Base-by-base conservation (phyloP, 2,888 invertebrate species). In the Syrphus vitripennis region DNA sequence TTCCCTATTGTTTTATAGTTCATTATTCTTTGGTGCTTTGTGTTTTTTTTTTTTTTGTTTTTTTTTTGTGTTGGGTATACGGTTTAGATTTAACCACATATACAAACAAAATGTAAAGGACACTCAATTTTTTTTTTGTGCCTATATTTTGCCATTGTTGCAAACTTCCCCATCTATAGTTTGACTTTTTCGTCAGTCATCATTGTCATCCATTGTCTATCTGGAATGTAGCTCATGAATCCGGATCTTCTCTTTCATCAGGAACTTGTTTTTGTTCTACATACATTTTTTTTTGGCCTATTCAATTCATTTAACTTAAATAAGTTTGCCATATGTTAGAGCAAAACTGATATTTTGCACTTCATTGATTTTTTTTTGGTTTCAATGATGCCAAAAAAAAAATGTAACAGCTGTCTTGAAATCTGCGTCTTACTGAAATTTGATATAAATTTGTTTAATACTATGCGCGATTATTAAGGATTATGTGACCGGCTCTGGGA, bases 121-220 rank as follows among this genome's bases (percentile, higher is more conserved):
- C 81, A 76, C 84, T 84, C 61, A 61, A 84, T 81, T 34, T 61
- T 40, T 40, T 37, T 16, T 57, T 26, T 29, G 6, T 3, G 26
- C 16, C 14, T 61, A 6, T 10, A 26, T 45, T 31, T 50, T 50
- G 31, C 34, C 9, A 34, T 59, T 34, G 42, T 19, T 29, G 1
- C 1, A 65, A 48, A 61, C 48, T 34, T 31, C 24, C 26, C 29
- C 34, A 37, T 37, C 37, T 21, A 59, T 31, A 78, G 86, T 69
- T 84, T 84, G 84, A 81, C 84, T 84, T 84, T 75, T 81, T 84
- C 71, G 71, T 83, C 83, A 57, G 34, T 84, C 81, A 80, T 84
- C 75, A 48, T 48, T 21, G 83, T 80, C 80, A 81, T 71, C 80
- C 76, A 84, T 84, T 84, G 76, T 84, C 76, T n/a, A n/a, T n/a